phyloP scores from a whole-genome alignment of 35 echinoderm and acorn worm species.

The Anneissia japonica region DNA sequence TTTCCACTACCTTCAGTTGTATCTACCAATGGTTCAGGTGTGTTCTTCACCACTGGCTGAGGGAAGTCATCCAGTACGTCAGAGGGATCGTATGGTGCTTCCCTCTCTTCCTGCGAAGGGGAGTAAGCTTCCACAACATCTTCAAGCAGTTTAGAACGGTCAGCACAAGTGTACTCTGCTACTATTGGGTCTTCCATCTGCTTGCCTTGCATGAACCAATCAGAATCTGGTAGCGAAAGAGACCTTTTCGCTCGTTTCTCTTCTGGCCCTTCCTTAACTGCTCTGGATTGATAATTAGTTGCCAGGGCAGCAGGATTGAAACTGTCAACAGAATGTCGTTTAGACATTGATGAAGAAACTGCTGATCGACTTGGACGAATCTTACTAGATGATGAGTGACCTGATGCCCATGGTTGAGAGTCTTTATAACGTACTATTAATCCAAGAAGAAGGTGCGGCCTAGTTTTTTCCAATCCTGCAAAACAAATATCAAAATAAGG shows the following conservation, averaged over 20 bases:
- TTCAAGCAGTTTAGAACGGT: slow-evolving; percentile 52
- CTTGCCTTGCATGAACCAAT: slow-evolving; percentile 23
- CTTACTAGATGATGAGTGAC: not conserved
- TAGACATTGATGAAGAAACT: not conserved
- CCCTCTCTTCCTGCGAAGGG: slow-evolving; percentile 65
- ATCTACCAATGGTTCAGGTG: not conserved
- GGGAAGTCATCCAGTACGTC: slow-evolving; percentile 67
- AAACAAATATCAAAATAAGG: too few relatives aligned
- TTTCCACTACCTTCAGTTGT: slow-evolving; percentile 2
- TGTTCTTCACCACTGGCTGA: not conserved
- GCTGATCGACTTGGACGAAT: not conserved
- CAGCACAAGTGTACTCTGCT: slow-evolving; percentile 78
- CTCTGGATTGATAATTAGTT: not conserved
- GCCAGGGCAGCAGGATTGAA: not conserved
- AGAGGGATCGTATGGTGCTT: slow-evolving; percentile 85
- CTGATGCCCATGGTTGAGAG: slow-evolving; percentile 22
- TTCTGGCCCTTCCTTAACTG: not conserved
- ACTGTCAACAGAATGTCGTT: not conserved
- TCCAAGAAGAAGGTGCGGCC: slow-evolving; percentile 84
- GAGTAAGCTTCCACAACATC: slow-evolving; percentile 69
- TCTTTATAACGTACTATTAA: slow-evolving; percentile 75
- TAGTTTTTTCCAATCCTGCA: slow-evolving; percentile 53
- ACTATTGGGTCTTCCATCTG: slow-evolving; percentile 76
- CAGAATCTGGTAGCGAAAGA: not conserved
- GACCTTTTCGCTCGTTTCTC: not conserved